phyloP scores from a whole-genome alignment of 2,888 invertebrate genomes.

The Fabriciana adippe region DNA sequence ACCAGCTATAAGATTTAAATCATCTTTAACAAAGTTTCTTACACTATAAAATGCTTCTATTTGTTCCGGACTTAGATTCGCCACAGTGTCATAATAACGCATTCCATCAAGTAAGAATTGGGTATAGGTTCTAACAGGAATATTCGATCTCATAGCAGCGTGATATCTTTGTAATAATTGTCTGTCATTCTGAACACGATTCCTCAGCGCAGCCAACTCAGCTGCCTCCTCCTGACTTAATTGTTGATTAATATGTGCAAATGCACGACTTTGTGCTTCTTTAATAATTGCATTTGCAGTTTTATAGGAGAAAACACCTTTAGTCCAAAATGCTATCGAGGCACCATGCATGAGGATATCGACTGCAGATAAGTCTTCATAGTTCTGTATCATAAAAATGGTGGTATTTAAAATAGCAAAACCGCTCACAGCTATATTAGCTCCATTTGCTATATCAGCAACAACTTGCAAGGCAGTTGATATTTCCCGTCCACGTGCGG shows the following conservation, averaged over 20 bases:
- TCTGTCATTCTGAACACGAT: conserved; percentile 41
- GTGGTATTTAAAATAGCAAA: conserved; percentile 43
- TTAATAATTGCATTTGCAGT: conserved; percentile 42
- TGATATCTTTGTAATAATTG: conserved; percentile 41
- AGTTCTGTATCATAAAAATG: conserved; percentile 38
- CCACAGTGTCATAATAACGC: conserved; percentile 42
- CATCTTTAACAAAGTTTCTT: conserved; percentile 38
- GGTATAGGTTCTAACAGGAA: conserved; percentile 39
- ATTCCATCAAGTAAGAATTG: conserved; percentile 41
- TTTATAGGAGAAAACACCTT: conserved; percentile 43
- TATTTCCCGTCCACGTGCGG: conserved; percentile 41
- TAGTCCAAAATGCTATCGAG: conserved; percentile 45
- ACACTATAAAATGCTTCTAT: conserved; percentile 41
- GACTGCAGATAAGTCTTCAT: conserved; percentile 37
- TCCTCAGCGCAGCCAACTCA: conserved; percentile 35
- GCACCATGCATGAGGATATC: conserved; percentile 43
- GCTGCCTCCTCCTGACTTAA: conserved; percentile 35
- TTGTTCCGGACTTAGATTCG: conserved; percentile 40
- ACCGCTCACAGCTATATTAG: conserved; percentile 42
- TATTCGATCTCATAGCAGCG: conserved; percentile 39
- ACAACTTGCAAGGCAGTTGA: conserved; percentile 41
- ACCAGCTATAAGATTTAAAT: conserved; percentile 40
- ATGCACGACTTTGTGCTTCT: conserved; percentile 41
- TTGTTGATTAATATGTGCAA: conserved; percentile 39
- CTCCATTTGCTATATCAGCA: conserved; percentile 43